phyloP scores from a whole-genome alignment of 2,797 vertebrate species.

The Paratrypauchen microcephalus region DNA sequence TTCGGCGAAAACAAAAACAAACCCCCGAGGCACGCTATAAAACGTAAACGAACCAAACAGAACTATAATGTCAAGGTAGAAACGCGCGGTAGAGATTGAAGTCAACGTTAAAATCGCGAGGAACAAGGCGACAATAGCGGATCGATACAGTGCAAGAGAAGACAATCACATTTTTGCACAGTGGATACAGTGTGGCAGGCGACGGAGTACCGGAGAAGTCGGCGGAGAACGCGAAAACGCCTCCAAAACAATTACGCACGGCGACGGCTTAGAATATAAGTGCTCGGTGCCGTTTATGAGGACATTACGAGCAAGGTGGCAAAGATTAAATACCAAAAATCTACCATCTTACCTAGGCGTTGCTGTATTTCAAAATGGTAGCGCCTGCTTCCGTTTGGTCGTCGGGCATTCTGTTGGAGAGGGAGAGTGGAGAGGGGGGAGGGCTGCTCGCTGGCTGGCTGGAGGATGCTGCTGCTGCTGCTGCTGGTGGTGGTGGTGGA shows the following conservation, averaged over 20 bases:
- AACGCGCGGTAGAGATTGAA: neutral
- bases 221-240: neutral
- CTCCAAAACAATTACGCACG: neutral
- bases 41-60: neutral
- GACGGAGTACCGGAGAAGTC: neutral
- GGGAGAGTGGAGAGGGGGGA: slow-evolving; percentile 41
- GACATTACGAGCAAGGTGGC: slow-evolving; percentile 12
- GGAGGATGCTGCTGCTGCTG: slow-evolving; percentile 44
- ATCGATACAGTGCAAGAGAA: slow-evolving; percentile 25
- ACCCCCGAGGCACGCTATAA: neutral
- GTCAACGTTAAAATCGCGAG: neutral
- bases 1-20: slow-evolving; percentile 23
- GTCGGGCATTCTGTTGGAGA: slow-evolving; percentile 67
- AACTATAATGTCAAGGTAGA: neutral
- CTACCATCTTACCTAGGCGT: slow-evolving; percentile 83
- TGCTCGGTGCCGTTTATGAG: neutral
- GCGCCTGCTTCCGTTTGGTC: slow-evolving; percentile 81
- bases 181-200: slow-evolving; percentile 42
- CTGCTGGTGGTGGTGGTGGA: too few species aligned
- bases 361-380: slow-evolving; percentile 85
- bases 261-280: neutral
- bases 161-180: slow-evolving; percentile 39
- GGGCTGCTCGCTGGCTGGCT: slow-evolving; percentile 18
- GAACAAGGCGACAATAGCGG: neutral
- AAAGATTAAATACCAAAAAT: slow-evolving; percentile 37